Evolutionary conservation across 1,140 invertebrate species (phyloP).

Genomic region (Agrilus planipennis): DNA sequence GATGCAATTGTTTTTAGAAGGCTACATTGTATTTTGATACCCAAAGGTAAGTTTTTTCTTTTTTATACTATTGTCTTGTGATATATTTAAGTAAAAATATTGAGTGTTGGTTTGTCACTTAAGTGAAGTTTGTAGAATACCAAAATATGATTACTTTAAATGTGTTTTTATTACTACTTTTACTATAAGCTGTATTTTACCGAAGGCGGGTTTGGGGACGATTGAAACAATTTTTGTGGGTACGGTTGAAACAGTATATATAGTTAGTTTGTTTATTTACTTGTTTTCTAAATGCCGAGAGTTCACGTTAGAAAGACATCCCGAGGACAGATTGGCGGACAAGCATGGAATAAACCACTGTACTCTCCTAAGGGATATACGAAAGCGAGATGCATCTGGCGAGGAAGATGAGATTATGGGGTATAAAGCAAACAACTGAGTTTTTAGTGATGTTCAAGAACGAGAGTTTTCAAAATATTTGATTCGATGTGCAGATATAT

Average conservation of each 20-base stretch:
- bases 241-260: neutral
- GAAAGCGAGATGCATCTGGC: conserved; percentile 8
- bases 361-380: conserved; percentile 11
- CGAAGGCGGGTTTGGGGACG: neutral
- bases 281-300: neutral
- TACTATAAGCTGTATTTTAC: too few species aligned
- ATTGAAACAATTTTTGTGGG: conserved; percentile 1
- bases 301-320: neutral
- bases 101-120: too few species aligned
- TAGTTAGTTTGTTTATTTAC: neutral
- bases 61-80: too few species aligned
- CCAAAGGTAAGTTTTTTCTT: conserved; percentile 1
- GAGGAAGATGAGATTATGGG: conserved; percentile 5
- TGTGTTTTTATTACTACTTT: too few species aligned
- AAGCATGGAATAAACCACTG: conserved; percentile 10
- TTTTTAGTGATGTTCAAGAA: conserved; percentile 10
- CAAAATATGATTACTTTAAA: too few species aligned
- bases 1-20: too few species aligned
- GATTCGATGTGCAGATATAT: conserved; percentile 15
- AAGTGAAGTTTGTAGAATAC: neutral
- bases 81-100: too few species aligned
- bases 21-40: neutral
- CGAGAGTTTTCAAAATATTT: conserved; percentile 14
- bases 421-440: conserved; percentile 9
- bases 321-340: conserved; percentile 9